Conservation (phyloP, 2,797 vertebrate species). For the Halcyon chelicuti region DNA sequence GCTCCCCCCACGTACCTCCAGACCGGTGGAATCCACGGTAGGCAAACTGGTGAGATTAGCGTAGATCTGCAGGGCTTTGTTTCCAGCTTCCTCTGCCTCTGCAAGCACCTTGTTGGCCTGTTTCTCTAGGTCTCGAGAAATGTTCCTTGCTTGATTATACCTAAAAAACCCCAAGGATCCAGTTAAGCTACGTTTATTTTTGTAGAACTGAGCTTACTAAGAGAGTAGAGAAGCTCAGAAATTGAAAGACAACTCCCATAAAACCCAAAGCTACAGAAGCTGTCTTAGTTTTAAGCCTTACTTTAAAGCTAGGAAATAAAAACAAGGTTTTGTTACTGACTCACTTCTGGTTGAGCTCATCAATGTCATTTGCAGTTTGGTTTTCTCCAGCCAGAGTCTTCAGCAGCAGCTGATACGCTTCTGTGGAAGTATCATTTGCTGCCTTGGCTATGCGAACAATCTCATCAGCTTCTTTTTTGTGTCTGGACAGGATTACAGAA, state of each 20-base stretch:
- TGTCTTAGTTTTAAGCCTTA: not conserved
- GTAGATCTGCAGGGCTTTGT: constrained; percentile 90
- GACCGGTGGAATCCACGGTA: constrained; percentile 81
- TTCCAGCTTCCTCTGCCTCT: constrained; percentile 90
- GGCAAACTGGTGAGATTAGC: constrained; percentile 92
- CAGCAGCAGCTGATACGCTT: constrained; percentile 90
- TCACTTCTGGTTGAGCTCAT: constrained; percentile 93
- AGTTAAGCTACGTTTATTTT: not conserved
- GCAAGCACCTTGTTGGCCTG: constrained; percentile 89
- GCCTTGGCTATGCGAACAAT: constrained; percentile 92
- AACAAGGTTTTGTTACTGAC: constrained; percentile 53
- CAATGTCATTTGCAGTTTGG: constrained; percentile 87
- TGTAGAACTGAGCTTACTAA: not conserved
- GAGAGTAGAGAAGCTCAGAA: not conserved
- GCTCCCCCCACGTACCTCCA: constrained; percentile 83
- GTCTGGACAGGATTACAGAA: constrained; percentile 74
- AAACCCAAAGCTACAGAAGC: not conserved
- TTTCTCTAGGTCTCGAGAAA: constrained; percentile 91
- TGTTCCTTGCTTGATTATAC: constrained; percentile 91
- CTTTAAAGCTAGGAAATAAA: not conserved
- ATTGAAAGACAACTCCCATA: not conserved
- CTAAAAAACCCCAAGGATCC: constrained; percentile 70
- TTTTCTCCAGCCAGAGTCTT: constrained; percentile 90
- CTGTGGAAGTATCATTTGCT: constrained; percentile 92
- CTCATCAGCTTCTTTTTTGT: constrained; percentile 93